A percentile compares a stretch with the other conserved stretches of the same genome.
phyloP scores from a whole-genome alignment of 1,140 invertebrate species.

The Brachionus manjavacas region DNA sequence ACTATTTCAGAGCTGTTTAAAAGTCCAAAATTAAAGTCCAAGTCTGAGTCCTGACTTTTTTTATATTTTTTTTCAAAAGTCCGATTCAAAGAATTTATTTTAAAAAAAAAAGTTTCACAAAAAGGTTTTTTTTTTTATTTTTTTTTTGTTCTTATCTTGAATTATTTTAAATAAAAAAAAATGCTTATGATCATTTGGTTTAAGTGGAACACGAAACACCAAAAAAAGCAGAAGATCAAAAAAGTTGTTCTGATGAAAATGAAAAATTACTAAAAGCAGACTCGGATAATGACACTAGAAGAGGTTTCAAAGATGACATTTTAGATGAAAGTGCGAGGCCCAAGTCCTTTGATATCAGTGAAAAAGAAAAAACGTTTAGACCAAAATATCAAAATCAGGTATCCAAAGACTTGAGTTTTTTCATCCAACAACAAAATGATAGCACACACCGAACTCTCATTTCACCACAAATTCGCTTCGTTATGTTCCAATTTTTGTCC shows the following conservation, averaged over 20 bases:
- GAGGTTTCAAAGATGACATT: background rate
- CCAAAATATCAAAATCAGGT: conserved; percentile 15
- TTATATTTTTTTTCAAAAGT: too few species aligned
- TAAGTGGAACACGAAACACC: background rate
- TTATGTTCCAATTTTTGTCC: conserved; percentile 39
- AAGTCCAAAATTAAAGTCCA: too few species aligned
- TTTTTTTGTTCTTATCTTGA: background rate
- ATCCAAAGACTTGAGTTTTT: conserved; percentile 34
- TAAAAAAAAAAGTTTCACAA: too few species aligned
- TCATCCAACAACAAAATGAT: conserved; percentile 41
- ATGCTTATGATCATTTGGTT: background rate
- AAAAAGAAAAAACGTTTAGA: background rate
- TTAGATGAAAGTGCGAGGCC: background rate
- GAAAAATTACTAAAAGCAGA: background rate
- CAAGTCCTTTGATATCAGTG: background rate
- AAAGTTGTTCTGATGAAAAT: background rate
- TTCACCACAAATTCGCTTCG: conserved; percentile 40
- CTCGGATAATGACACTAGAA: background rate
- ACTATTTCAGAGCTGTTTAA: too few species aligned
- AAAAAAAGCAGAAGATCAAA: background rate
- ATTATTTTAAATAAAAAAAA: background rate
- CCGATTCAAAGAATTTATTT: too few species aligned
- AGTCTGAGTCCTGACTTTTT: too few species aligned
- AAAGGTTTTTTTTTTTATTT: too few species aligned
- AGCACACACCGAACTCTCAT: background rate